Percentiles rank a stretch among this genome's conserved stretches.
Conservation (phyloP, 2,113 vertebrate species). For the Psilopogon haemacephalus region DNA sequence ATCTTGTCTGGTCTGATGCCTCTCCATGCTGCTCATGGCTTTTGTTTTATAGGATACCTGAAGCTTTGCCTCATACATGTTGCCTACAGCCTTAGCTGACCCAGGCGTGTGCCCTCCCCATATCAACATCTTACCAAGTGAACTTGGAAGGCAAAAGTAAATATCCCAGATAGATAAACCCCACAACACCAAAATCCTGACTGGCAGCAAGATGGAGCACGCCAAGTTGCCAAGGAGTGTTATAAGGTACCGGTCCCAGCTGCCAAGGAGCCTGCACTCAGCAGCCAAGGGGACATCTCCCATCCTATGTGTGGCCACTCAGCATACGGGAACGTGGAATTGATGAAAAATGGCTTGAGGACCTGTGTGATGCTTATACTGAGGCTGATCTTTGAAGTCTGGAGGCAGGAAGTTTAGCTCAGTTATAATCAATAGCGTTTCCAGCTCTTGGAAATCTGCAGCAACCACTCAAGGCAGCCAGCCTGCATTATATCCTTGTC, state of each 20-base stretch:
- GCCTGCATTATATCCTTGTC: constrained; percentile 56
- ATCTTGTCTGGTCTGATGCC: background rate
- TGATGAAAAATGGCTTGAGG: no score
- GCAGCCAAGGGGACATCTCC: background rate
- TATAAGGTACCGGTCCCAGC: background rate
- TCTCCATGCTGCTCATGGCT: fast-evolving
- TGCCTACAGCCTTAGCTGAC: background rate
- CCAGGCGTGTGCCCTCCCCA: background rate
- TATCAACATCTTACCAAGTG: background rate
- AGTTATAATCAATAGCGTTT: constrained; percentile 55
- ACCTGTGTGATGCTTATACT: background rate
- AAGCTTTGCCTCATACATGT: background rate
- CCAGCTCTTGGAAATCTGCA: constrained; percentile 53
- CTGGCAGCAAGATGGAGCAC: background rate
- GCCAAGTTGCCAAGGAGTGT: background rate
- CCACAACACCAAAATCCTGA: background rate
- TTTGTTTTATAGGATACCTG: background rate
- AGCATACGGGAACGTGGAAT: no score
- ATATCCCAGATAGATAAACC: background rate
- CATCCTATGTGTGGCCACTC: fast-evolving
- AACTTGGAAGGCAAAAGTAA: constrained; percentile 25
- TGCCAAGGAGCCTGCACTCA: background rate
- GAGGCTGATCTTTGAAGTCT: constrained; percentile 46
- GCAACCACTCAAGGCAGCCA: constrained; percentile 44
- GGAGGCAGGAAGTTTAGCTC: constrained; percentile 52